phyloP scores from a whole-genome alignment of 1,140 invertebrate genomes.

The Eufriesea mexicana region DNA sequence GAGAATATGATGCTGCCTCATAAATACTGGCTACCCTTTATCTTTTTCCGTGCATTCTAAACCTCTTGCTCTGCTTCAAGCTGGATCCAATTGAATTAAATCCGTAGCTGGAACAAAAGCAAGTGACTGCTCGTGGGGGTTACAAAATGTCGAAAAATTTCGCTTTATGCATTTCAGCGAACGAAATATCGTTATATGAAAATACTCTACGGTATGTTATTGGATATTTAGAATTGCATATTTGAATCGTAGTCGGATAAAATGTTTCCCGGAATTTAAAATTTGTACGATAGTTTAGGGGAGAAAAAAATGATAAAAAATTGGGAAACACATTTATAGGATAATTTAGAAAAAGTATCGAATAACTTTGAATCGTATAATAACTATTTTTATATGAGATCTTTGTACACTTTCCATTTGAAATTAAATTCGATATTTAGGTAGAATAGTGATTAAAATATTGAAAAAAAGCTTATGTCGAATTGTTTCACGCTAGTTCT shows the following conservation, averaged over 20 bases:
- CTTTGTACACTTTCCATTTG: not conserved
- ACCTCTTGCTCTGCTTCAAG: not conserved
- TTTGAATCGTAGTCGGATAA: not conserved
- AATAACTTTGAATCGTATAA: too few relatives aligned
- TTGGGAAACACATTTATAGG: too few relatives aligned
- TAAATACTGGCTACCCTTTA: conserved; percentile 19
- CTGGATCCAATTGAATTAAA: not conserved
- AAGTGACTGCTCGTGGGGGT: not conserved
- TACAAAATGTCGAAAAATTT: not conserved
- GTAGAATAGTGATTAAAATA: not conserved
- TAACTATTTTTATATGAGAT: not conserved
- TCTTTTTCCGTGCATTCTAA: not conserved
- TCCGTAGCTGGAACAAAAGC: not conserved
- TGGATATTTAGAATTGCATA: not conserved
- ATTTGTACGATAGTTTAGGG: not conserved
- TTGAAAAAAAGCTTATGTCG: not conserved
- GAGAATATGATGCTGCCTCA: conserved; percentile 3
- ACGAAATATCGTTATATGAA: not conserved
- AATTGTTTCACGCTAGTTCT: not conserved
- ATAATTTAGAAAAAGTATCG: too few relatives aligned
- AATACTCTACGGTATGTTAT: not conserved
- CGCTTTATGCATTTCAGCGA: not conserved
- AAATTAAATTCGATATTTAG: not conserved
- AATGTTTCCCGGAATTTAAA: not conserved
- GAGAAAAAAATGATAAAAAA: not conserved